Percentiles rank a stretch among this genome's conserved stretches.
These are phyloP conservation scores for Drosophila neotestacea DNA, from an alignment of 2,888 invertebrate species.

Conservation along the genomic window DNA sequence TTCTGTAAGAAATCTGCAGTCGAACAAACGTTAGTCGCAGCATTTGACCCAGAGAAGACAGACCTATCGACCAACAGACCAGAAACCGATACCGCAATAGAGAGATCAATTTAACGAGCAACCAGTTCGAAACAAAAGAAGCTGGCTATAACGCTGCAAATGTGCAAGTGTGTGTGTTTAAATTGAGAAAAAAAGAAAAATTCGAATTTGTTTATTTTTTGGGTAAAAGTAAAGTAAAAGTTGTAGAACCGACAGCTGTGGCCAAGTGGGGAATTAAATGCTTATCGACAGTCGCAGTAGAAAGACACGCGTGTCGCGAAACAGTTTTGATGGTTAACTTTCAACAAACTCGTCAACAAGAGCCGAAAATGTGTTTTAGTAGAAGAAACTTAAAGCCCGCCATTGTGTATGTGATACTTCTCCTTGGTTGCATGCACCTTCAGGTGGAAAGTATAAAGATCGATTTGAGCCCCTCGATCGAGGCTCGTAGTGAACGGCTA, in stretches of 20 bases:
- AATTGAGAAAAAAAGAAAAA: conserved; percentile 60
- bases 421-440: conserved; percentile 26
- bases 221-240: conserved; percentile 74
- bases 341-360: conserved; percentile 13
- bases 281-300: conserved; percentile 61
- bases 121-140: conserved; percentile 75
- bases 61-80: conserved; percentile 18
- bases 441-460: conserved; percentile 41
- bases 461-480: conserved; percentile 10
- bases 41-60: conserved; percentile 59
- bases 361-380: conserved; percentile 38
- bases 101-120: conserved; percentile 67
- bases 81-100: conserved; percentile 57
- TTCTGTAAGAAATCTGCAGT: conserved; percentile 45
- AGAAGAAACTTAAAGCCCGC: conserved; percentile 19
- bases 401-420: conserved; percentile 27
- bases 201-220: conserved; percentile 63
- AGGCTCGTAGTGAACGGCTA: conserved; percentile 64
- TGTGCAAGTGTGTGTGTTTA: conserved; percentile 37
- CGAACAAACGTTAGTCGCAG: conserved; percentile 45
- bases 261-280: conserved; percentile 67
- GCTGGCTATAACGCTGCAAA: conserved; percentile 22
- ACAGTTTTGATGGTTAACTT: conserved; percentile 29
- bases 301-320: conserved; percentile 61
- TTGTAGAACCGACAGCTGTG: conserved; percentile 49